phyloP scores from a whole-genome alignment of 2,113 vertebrate species.

The Mixornis gularis region DNA sequence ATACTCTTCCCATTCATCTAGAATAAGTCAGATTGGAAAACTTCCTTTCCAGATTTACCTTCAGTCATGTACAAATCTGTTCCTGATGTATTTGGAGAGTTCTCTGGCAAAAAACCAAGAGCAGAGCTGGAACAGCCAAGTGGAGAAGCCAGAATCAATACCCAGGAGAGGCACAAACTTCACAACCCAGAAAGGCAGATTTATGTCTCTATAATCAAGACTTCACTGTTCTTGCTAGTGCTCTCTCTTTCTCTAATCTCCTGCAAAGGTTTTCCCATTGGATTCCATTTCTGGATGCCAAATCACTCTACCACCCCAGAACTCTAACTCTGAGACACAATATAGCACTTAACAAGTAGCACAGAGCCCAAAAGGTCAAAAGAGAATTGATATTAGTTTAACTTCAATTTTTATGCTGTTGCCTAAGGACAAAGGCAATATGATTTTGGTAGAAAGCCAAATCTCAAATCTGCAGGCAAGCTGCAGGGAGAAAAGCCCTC shows the following conservation, averaged over 20 bases:
- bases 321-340: neutral
- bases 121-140: neutral
- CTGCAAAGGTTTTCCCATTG: neutral
- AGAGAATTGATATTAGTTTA: slow-evolving; percentile 28
- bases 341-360: slow-evolving; percentile 10
- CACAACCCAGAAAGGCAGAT: neutral
- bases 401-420: slow-evolving; percentile 45
- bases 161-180: neutral
- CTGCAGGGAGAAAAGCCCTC: neutral
- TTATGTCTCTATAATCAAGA: neutral
- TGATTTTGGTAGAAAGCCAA: slow-evolving; percentile 12
- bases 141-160: slow-evolving; percentile 5
- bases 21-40: neutral
- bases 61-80: neutral
- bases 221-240: neutral
- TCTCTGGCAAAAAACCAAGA: neutral
- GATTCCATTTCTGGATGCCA: neutral
- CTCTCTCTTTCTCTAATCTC: neutral
- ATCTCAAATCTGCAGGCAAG: slow-evolving; percentile 16
- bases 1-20: neutral
- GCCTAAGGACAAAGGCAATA: slow-evolving; percentile 24
- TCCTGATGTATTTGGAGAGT: neutral
- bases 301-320: neutral
- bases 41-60: neutral
- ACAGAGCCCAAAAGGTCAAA: slow-evolving; percentile 30